Conservation (phyloP, 2,113 vertebrate genomes). For the Megaceryle maxima region DNA sequence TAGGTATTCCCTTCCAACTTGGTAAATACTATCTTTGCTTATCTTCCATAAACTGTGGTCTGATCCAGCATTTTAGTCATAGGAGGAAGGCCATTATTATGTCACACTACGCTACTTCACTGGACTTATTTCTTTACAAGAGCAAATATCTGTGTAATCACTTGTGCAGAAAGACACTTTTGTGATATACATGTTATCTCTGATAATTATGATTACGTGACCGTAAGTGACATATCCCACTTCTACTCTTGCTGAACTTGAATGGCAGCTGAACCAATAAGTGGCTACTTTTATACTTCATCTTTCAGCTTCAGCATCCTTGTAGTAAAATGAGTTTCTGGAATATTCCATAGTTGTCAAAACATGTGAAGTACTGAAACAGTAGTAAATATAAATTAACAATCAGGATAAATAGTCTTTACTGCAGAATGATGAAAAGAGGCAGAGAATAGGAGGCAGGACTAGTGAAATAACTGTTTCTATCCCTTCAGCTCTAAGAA, state of each 20-base stretch:
- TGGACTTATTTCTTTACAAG: no score
- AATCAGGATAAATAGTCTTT: conserved; percentile 9
- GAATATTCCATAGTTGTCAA: neutral
- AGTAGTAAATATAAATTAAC: conserved; percentile 31
- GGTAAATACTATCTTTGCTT: neutral
- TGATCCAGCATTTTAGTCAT: no score
- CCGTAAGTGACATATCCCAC: no score
- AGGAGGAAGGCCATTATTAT: no score
- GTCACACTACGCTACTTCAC: no score
- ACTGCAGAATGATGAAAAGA: conserved; percentile 9
- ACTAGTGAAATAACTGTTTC: conserved; percentile 23
- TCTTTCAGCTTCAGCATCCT: neutral
- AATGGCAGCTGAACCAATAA: neutral
- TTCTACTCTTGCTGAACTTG: neutral
- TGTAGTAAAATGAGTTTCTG: neutral
- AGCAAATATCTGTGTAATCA: no score
- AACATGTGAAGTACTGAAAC: neutral
- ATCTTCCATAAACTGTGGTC: no score
- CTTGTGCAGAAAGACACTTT: no score
- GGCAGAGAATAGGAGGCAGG: neutral
- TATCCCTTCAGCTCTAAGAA: conserved; percentile 1
- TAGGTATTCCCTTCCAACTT: neutral
- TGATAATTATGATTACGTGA: neutral
- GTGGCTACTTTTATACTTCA: neutral
- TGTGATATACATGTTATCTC: no score